Base-by-base conservation (phyloP, 2,113 vertebrate genomes). In the Platycercus adscitus region DNA sequence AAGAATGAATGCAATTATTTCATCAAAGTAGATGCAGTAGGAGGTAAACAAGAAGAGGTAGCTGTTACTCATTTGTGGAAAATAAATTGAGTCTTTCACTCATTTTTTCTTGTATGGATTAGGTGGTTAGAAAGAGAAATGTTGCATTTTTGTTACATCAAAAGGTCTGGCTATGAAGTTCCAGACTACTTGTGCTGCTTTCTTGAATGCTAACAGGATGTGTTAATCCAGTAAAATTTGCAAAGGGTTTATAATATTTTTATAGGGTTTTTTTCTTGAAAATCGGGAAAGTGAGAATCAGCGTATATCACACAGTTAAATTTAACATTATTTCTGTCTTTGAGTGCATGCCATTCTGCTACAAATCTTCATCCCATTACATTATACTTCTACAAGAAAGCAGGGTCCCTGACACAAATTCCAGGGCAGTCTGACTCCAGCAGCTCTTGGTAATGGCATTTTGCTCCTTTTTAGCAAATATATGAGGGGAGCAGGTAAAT, bases 1-100 rank as follows among this genome's bases (percentile, higher is more conserved):
- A 88, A 82, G 64, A 94, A 60, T 66, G 16, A 88, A 55, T 76
- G 28, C 44, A 91, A 85, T 94, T 91, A 82, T 88, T 89, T 91
- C 25, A 84, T 93, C 66, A 82, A 88, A 95, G 66, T 20, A 75
- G 60, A 76, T 91, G 55, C 71, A 90, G 85, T 73, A 33, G 79
- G 71, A 91, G 58, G 79, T 68, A 81, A 90, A 33, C 49, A 88
- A 93, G 29, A 76, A 84, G 44, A 84, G 21, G 14, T 26, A 80
- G 47, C 35, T 92, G 33, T 47, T 81, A 47, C 23, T 81, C 17
- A 13, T 39, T 91, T 73, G 8, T 41, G 19, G 26, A 16, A 90
- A 90, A 91, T 75, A 86, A 89, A 86, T 29, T 39, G 60, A 60
- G 29, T 63, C 15, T 66, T 43, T 91, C 24, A 26, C 6, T 86